phyloP scores from a whole-genome alignment of 2,797 vertebrate species.

The Silurus aristotelis region DNA sequence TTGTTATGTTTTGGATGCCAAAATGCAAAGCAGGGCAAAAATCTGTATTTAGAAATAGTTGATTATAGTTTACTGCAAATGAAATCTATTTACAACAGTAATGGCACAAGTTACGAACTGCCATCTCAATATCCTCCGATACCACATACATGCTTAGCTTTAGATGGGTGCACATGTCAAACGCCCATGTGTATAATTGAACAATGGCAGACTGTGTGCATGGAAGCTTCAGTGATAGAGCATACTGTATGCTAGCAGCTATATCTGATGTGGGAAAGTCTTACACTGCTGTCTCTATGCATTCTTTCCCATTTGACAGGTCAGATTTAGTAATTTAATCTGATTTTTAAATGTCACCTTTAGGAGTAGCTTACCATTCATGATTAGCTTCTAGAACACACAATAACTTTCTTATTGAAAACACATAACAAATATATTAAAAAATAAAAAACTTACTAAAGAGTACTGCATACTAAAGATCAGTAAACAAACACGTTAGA shows the following conservation, averaged over 20 bases:
- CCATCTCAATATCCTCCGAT: not conserved
- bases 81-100: not conserved
- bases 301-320: conserved; percentile 68
- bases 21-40: not conserved
- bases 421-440: not conserved
- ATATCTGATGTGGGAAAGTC: conserved; percentile 12
- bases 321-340: conserved; percentile 70
- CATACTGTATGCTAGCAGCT: conserved; percentile 23
- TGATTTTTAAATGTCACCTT: conserved; percentile 66
- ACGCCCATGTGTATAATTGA: not conserved
- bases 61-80: not conserved
- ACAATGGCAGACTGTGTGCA: conserved; percentile 18
- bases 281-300: conserved; percentile 41
- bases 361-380: conserved; percentile 32
- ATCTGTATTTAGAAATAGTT: conserved; percentile 6
- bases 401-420: not conserved
- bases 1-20: not conserved
- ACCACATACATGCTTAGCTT: conserved; percentile 34
- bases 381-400: conserved; percentile 37
- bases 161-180: conserved; percentile 12
- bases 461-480: not conserved
- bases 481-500: not conserved
- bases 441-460: not conserved
- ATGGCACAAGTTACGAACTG: not conserved
- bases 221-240: not conserved